Evolutionary conservation across 1,140 invertebrate genomes (phyloP).

Genomic region (Neodiprion pinetum): DNA sequence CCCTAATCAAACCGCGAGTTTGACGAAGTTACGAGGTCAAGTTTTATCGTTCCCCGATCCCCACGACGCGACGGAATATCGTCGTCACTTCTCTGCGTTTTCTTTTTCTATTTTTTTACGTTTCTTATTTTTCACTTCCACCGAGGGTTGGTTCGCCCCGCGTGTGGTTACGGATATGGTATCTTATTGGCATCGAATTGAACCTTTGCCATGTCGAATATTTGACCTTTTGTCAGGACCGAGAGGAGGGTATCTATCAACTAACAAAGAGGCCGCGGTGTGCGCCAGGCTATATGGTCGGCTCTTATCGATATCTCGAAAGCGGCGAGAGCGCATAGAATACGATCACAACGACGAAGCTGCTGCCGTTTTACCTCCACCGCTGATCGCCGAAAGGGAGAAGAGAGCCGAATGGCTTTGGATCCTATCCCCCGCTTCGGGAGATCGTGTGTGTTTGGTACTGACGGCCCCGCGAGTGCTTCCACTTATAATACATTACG

Average conservation of each 20-base stretch:
- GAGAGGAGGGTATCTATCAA: slow-evolving; percentile 46
- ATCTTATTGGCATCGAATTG: slow-evolving; percentile 45
- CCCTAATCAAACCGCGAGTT: too few relatives aligned
- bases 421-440: neutral
- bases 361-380: neutral
- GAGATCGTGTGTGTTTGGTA: slow-evolving; percentile 41
- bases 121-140: neutral
- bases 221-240: slow-evolving; percentile 40
- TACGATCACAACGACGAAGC: neutral
- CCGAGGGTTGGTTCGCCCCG: too few relatives aligned
- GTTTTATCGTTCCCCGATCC: too few relatives aligned
- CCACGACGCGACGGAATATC: too few relatives aligned
- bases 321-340: slow-evolving; percentile 33
- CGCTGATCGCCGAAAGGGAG: slow-evolving; percentile 3
- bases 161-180: too few relatives aligned
- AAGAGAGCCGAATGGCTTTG: slow-evolving; percentile 1
- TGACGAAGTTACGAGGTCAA: too few relatives aligned
- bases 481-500: slow-evolving; percentile 48
- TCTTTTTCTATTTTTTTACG: neutral
- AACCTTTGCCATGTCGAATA: slow-evolving; percentile 41
- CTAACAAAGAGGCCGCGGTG: slow-evolving; percentile 38
- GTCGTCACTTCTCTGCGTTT: neutral
- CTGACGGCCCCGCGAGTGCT: slow-evolving; percentile 44
- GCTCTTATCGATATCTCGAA: slow-evolving; percentile 49
- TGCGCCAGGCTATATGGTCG: slow-evolving; percentile 1